Evolutionary conservation across 2,888 invertebrate species (phyloP).

Genomic region (Cataglyphis cursor): DNA sequence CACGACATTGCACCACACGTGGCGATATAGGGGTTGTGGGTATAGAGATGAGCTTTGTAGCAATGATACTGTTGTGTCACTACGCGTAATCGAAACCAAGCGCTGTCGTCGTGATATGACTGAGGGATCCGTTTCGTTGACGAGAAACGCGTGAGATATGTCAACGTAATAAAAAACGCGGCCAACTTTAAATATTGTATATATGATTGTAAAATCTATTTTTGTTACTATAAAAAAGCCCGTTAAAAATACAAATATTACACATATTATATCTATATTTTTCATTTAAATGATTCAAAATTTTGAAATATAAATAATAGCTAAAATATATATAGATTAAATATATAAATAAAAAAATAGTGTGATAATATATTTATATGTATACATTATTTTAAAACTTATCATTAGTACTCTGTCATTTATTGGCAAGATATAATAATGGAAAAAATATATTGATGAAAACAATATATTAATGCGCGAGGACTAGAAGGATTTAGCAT

Average conservation of each 20-base stretch:
- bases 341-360: neutral
- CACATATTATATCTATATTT: neutral
- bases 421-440: too few relatives aligned
- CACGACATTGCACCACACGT: conserved; percentile 45
- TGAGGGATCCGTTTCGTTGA: conserved; percentile 70
- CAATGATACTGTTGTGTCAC: conserved; percentile 83
- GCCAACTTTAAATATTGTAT: neutral
- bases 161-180: neutral
- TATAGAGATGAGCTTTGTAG: conserved; percentile 80
- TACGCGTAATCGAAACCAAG: conserved; percentile 81
- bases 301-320: neutral
- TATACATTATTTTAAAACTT: too few relatives aligned
- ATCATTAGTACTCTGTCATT: too few relatives aligned
- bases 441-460: too few relatives aligned
- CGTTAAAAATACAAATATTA: neutral
- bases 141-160: conserved; percentile 36
- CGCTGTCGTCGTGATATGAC: conserved; percentile 54
- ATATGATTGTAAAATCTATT: neutral
- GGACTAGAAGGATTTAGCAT: neutral
- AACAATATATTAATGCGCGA: neutral
- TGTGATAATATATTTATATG: too few relatives aligned
- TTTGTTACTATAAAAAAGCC: neutral
- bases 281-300: neutral
- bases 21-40: conserved; percentile 53
- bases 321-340: neutral